Base-by-base conservation (phyloP, 2,797 vertebrate species). In the Echeneis naucrates region DNA sequence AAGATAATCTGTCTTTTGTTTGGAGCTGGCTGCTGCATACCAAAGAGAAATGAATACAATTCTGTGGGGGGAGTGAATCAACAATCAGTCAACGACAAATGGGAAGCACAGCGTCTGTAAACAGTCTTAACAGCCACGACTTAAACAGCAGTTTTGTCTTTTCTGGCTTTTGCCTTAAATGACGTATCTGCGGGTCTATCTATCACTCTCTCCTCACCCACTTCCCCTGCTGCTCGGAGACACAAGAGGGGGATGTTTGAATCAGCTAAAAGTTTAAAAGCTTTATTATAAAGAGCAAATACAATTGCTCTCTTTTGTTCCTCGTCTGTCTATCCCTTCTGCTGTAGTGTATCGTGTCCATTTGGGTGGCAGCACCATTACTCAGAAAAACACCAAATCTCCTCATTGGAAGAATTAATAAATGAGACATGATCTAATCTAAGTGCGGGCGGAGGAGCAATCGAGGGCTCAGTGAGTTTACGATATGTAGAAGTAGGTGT, bases 211-310 rank as follows among this genome's bases (percentile, higher is more conserved):
- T 84, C 83, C 83, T 81, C 89, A 80, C 82, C 78, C 66, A 35
- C 72, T 78, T 66, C 68, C 66, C 63, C 68, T 7, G 60, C 72
- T 27, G 69, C 61, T 37, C 30, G 2, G 38, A 86, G 77, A 81
- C 69, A 77, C 51, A 68, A 51, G 38, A 77, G 62, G 45, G 59
- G 63, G 70, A 84, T 67, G 80, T 88, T 87, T 87, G 87, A 93
- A 92, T 92, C 92, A 88, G 91, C 90, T 92, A 90, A 92, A 92
- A 91, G 77, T 92, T 90, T 91, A 88, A 92, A 92, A 92, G 88
- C 86, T 87, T 92, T 86, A 87, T 87, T 88, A 84, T 89, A 57
- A 89, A 88, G 87, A 80, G 77, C 85, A 91, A 92, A 93, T 82
- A 87, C 76, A 85, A 90, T 90, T 87, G 79, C 74, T 77, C 55